Evolutionary conservation across 2,888 invertebrate species (phyloP).

Genomic region (Chloroclysta siterata): DNA sequence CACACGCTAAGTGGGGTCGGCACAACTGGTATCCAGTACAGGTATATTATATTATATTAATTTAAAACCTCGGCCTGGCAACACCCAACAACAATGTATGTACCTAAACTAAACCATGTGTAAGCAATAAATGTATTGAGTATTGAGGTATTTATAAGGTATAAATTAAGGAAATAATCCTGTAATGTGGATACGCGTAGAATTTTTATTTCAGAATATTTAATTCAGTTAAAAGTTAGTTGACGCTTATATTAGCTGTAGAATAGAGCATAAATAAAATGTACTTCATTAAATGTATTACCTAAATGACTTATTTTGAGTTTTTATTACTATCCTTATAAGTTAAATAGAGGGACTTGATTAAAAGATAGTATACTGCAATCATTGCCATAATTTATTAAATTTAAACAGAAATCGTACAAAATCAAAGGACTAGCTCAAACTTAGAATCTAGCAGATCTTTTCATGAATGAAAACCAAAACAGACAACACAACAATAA

Average conservation of each 20-base stretch:
- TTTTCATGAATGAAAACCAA: conserved; percentile 13
- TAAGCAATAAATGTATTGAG: too few relatives aligned
- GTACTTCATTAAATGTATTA: not conserved
- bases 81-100: too few relatives aligned
- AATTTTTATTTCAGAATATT: too few relatives aligned
- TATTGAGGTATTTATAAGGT: too few relatives aligned
- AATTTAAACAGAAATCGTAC: conserved; percentile 6
- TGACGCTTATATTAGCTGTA: not conserved
- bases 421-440: conserved; percentile 38
- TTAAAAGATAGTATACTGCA: not conserved
- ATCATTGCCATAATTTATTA: conserved; percentile 15
- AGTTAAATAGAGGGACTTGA: not conserved
- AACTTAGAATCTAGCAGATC: conserved; percentile 37
- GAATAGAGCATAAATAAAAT: not conserved
- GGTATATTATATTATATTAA: too few relatives aligned
- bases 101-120: too few relatives aligned
- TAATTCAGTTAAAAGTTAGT: not conserved
- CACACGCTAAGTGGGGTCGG: too few relatives aligned
- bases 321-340: too few relatives aligned
- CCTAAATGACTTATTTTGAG: not conserved
- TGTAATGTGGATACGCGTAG: not conserved
- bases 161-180: not conserved
- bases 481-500: not conserved
- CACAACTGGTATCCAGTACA: too few relatives aligned
- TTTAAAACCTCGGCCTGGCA: too few relatives aligned